Evolutionary conservation across 2,113 vertebrate species (phyloP), one percentile per base, ranked within the genome.

Genomic region (Marcusenius ussheri): DNA sequence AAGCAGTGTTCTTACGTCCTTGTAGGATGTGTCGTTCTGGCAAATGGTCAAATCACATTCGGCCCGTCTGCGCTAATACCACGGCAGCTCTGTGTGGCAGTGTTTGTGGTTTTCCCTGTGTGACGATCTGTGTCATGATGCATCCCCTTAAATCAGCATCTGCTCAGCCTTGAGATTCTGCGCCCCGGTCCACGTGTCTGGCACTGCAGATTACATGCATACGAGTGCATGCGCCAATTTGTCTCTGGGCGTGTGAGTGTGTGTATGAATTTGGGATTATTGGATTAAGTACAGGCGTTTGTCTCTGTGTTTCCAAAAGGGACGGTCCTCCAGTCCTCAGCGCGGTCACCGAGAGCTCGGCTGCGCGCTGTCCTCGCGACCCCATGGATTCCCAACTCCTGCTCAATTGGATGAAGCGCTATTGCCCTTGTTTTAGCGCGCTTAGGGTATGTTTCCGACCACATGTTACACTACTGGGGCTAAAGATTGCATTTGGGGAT

Each of bases 351-450:
- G 45, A 50, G 46, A 84, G 17, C 56, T 15, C 46, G 17, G n/a
- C 85, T 50, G 66, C 66, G 13, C 35, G 45, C 85, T 85, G 27
- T 90, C 58, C 84, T 91, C 77, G 83, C 90, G 94, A 93, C 91
- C 89, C 88, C 86, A 97, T 97, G 96, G 96, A 96, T 93, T 93
- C 93, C 90, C 93, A 95, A 91, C 93, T 88, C 92, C 93, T 96
- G 92, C 94, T 93, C 93, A 93, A 88, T 94, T 94, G 96, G 94
- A 96, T 97, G 97, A 97, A 96, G 94, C 94, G 95, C 92, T 94
- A 97, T 93, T 98, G 96, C 92, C 93, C 96, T 51, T 98, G 97
- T 93, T 92, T 97, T 42, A 94, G 95, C 91, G 90, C 95, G 93
- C 96, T 96, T 74, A 93, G 95, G 95, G 97, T 98, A 97, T 74